These are phyloP conservation scores for Coturnix japonica DNA, from an alignment of 2,113 vertebrate genomes.

Conservation along the genomic window DNA sequence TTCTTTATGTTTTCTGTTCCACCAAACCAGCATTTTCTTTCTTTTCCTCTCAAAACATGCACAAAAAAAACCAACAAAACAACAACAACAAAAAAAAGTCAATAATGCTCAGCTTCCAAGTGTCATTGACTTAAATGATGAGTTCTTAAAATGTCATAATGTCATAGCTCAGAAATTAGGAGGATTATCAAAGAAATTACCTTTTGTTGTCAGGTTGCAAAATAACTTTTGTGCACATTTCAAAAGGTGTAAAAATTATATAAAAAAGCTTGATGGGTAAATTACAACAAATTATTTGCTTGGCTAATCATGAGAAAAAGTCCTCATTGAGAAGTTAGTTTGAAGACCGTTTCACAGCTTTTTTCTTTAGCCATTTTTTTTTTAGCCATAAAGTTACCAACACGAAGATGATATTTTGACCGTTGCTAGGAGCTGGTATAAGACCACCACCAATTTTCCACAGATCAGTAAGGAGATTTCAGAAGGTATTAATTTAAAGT, in stretches of 20 bases:
- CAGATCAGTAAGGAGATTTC: not conserved
- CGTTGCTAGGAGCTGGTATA: not conserved
- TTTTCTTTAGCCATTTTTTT: not conserved
- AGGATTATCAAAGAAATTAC: not conserved
- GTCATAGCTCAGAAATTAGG: not conserved
- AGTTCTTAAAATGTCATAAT: not conserved
- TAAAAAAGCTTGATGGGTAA: not conserved
- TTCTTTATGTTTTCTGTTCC: not conserved
- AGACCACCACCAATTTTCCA: not conserved
- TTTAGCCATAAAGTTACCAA: not conserved
- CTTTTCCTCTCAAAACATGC: rapidly evolving
- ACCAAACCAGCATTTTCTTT: not conserved
- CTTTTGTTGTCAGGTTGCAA: not conserved
- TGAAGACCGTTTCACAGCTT: not conserved
- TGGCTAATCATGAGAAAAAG: not conserved
- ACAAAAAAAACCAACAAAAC: not conserved
- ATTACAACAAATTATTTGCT: not conserved
- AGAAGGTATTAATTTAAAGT: not conserved
- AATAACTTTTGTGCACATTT: not conserved
- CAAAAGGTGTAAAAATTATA: not conserved
- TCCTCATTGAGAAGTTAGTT: not conserved
- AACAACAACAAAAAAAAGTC: not conserved
- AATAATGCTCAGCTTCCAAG: not conserved
- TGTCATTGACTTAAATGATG: not conserved
- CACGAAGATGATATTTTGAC: not conserved